Evolutionary conservation across 2,888 invertebrate genomes (phyloP).

Genomic region (Chymomyza fuscimana): DNA sequence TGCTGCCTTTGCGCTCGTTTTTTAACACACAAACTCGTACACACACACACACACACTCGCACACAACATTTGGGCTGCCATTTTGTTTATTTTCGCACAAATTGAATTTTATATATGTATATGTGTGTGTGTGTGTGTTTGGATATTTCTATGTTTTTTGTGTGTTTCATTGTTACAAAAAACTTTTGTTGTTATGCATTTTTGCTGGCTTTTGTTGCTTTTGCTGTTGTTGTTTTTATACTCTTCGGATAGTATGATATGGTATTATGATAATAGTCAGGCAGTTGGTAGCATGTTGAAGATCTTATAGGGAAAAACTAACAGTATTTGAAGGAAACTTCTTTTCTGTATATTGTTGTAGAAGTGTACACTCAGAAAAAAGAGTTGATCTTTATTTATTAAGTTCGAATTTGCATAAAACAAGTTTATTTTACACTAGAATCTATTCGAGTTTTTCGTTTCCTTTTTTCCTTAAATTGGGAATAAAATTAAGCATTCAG

Average conservation of each 20-base stretch:
- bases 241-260: slow-evolving; percentile 14
- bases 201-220: slow-evolving; percentile 39
- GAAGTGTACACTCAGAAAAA: too few species aligned
- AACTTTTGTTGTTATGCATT: slow-evolving; percentile 60
- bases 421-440: too few species aligned
- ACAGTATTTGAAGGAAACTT: too few species aligned
- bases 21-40: slow-evolving; percentile 19
- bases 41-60: slow-evolving; percentile 22
- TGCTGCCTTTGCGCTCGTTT: slow-evolving; percentile 28
- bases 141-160: slow-evolving; percentile 26
- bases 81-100: slow-evolving; percentile 65
- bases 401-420: too few species aligned
- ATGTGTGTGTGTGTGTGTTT: slow-evolving; percentile 17
- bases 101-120: slow-evolving; percentile 59
- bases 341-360: too few species aligned
- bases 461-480: too few species aligned
- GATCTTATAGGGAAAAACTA: too few species aligned
- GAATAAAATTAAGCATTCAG: too few species aligned
- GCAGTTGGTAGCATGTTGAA: slow-evolving; percentile 20
- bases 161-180: slow-evolving; percentile 39
- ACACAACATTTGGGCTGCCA: slow-evolving; percentile 46
- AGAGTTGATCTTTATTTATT: too few species aligned
- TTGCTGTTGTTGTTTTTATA: slow-evolving; percentile 25
- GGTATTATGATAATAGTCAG: slow-evolving; percentile 13
- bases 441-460: too few species aligned